Evolutionary conservation across 2,113 vertebrate genomes (phyloP), one percentile per base, ranked within the genome.

Genomic region (Tamias sibiricus): DNA sequence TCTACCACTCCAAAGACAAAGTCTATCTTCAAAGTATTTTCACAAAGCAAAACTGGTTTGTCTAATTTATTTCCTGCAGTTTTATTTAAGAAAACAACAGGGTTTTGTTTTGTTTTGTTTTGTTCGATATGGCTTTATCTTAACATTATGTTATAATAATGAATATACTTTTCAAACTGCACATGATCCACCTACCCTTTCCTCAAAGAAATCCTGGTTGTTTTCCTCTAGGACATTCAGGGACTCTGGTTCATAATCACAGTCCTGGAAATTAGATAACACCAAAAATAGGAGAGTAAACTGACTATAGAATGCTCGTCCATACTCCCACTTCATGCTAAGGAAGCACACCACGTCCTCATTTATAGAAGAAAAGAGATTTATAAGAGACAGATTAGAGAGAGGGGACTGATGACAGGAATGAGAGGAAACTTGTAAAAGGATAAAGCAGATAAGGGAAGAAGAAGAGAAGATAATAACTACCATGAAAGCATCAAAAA

Each of bases 31-130:
- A 49, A 28, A 47, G 24, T 87, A 40, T 49, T 16, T 47, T 80
- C 80, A 87, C 17, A 88, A 69, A 97, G 54, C 28, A 81, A 90
- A 68, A 26, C 19, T 92, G 4, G 5, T 24, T 77, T 28, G 0
- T 54, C 68, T 75, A 69, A 11, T 8, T 71, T 93, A 77, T 79
- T 62, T 80, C 54, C 52, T 80, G 5, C 8, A 68, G 26, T 81
- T 92, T 89, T 87, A 74, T 52, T 95, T 95, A 79, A 75, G 47
- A 94, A 91, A 92, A 88, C 42, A 74, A n/a, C 6, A 74, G 30
- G 24, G 13, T 26, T 74, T 85, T 28, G 9, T 72, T 68, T 68
- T 52, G 10, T 87, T 81, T 87, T 20, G 17, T 42, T 62, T 87
- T 20, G 17, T 42, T 62, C 69, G 4, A 3, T n/a, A 68, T 76